Evolutionary conservation across 2,113 vertebrate species (phyloP).

Genomic region (Bettongia penicillata): DNA sequence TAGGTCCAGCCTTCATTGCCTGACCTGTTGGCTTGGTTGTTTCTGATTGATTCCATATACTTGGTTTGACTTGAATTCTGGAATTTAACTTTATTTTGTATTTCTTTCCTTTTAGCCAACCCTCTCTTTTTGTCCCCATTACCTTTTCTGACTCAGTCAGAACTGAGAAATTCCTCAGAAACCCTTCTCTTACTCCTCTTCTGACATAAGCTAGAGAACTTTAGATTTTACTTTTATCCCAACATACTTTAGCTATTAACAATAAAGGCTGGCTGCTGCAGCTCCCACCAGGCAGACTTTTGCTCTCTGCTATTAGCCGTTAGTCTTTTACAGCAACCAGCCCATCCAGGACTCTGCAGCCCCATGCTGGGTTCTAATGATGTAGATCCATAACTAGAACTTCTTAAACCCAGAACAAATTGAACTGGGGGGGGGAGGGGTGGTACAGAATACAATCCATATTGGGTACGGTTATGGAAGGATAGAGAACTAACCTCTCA

Average conservation of each 20-base stretch:
- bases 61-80: neutral
- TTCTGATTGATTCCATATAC: neutral
- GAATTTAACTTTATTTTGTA: neutral
- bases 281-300: neutral
- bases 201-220: neutral
- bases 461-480: neutral
- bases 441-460: neutral
- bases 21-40: neutral
- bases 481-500: neutral
- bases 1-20: neutral
- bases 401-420: neutral
- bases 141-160: neutral
- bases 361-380: neutral
- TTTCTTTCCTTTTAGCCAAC: neutral
- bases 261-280: neutral
- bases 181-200: neutral
- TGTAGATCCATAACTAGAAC: neutral
- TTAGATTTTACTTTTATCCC: neutral
- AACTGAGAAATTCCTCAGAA: neutral
- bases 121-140: neutral
- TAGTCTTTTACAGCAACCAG: neutral
- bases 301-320: neutral
- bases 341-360: neutral
- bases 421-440: neutral
- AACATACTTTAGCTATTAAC: neutral